A percentile compares a stretch with the other conserved stretches of the same genome.
phyloP scores from a whole-genome alignment of 2,888 invertebrate species.

The Agrotis exclamationis region DNA sequence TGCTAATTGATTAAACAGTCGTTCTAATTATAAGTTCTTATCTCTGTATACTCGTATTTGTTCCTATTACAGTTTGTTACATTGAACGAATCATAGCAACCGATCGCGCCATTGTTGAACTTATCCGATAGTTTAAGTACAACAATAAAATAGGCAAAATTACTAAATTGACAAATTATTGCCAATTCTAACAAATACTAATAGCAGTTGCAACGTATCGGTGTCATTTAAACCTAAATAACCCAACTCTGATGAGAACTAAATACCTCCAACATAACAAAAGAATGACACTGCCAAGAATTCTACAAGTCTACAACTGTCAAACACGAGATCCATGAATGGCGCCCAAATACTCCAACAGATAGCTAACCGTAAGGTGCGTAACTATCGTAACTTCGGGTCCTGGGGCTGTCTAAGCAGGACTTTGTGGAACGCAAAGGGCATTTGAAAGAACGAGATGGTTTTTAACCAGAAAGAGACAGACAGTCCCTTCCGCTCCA shows the following conservation, averaged over 20 bases:
- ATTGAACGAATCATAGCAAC: slow-evolving; percentile 33
- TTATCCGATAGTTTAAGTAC: not conserved
- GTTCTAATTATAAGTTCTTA: slow-evolving; percentile 55
- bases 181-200: not conserved
- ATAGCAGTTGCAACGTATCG: not conserved
- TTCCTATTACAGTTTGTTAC: slow-evolving; percentile 43
- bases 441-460: too few relatives aligned
- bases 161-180: not conserved
- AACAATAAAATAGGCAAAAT: not conserved
- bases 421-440: too few relatives aligned
- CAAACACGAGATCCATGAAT: slow-evolving; percentile 39
- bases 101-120: not conserved
- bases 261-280: slow-evolving; percentile 8
- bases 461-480: too few relatives aligned
- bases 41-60: slow-evolving; percentile 48
- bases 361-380: slow-evolving; percentile 25
- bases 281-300: not conserved
- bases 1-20: slow-evolving; percentile 45
- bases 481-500: too few relatives aligned
- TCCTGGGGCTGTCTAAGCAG: too few relatives aligned
- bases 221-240: too few relatives aligned
- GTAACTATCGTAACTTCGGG: slow-evolving; percentile 54
- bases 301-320: slow-evolving; percentile 3
- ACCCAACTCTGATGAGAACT: slow-evolving; percentile 1
- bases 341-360: slow-evolving; percentile 20